These are phyloP conservation scores for Hydrolagus affinis DNA, from an alignment of 2,113 vertebrate genomes.

Conservation along the genomic window DNA sequence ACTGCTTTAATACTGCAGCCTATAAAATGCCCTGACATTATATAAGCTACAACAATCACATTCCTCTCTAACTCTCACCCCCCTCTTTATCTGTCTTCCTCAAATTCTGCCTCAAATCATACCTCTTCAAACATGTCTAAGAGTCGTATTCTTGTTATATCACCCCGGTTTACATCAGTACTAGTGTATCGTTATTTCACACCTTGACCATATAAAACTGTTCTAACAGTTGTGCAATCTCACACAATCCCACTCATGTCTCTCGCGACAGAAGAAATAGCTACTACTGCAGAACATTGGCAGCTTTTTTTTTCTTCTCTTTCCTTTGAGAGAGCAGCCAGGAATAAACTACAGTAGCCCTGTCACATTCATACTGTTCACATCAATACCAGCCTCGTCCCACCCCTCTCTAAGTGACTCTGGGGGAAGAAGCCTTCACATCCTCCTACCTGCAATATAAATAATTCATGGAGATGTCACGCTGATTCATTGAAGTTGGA, in stretches of 20 bases:
- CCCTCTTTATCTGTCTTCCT: no score
- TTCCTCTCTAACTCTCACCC: neutral
- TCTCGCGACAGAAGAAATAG: neutral
- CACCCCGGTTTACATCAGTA: neutral
- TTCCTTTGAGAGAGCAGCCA: constrained; percentile 2
- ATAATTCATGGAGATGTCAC: constrained; percentile 21
- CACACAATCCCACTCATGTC: neutral
- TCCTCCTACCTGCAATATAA: neutral
- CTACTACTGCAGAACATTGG: neutral
- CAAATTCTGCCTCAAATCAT: no score
- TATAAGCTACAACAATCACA: neutral
- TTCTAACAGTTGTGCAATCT: neutral
- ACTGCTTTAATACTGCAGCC: neutral
- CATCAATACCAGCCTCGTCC: constrained; percentile 7
- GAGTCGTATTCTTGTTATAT: neutral
- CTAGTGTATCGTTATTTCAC: neutral
- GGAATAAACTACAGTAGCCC: neutral
- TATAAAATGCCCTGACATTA: no score
- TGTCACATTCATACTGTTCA: constrained; percentile 19
- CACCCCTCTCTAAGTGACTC: neutral
- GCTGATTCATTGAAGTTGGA: constrained; percentile 18
- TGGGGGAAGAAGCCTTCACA: neutral
- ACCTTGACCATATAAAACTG: neutral
- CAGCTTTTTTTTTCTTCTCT: neutral
- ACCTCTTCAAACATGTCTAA: neutral